These are phyloP conservation scores for Trichomalopsis sarcophagae DNA, from an alignment of 1,140 invertebrate species.

Conservation along the genomic window DNA sequence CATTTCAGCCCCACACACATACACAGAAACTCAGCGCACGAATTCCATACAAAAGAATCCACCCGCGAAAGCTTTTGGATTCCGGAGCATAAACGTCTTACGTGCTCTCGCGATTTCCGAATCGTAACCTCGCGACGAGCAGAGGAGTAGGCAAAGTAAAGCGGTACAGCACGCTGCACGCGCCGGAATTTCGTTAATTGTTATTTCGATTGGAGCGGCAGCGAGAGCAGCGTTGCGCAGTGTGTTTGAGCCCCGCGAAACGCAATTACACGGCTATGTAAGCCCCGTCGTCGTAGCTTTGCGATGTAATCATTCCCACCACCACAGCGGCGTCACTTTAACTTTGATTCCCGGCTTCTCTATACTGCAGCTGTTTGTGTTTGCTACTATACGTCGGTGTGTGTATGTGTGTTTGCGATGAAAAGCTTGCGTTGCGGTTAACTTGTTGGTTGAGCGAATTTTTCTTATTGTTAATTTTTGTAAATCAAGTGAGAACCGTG, in stretches of 20 bases:
- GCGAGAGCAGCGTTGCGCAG: not conserved
- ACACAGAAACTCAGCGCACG: not conserved
- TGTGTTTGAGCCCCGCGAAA: not conserved
- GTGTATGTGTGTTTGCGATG: no score
- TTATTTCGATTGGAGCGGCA: constrained; percentile 42
- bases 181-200: constrained; percentile 43
- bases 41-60: not conserved
- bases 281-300: not conserved
- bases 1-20: not conserved
- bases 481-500: no score
- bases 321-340: not conserved
- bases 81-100: constrained; percentile 7
- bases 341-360: not conserved
- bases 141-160: not conserved
- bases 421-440: no score
- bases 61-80: not conserved
- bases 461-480: no score
- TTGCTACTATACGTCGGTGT: not conserved
- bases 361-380: not conserved
- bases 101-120: not conserved
- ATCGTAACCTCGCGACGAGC: not conserved
- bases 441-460: no score
- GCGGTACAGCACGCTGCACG: not conserved
- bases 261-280: constrained; percentile 22
- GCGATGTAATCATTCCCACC: constrained; percentile 23